Base-by-base conservation (phyloP, 2,113 vertebrate genomes). In the Corythornis madagascariensis region DNA sequence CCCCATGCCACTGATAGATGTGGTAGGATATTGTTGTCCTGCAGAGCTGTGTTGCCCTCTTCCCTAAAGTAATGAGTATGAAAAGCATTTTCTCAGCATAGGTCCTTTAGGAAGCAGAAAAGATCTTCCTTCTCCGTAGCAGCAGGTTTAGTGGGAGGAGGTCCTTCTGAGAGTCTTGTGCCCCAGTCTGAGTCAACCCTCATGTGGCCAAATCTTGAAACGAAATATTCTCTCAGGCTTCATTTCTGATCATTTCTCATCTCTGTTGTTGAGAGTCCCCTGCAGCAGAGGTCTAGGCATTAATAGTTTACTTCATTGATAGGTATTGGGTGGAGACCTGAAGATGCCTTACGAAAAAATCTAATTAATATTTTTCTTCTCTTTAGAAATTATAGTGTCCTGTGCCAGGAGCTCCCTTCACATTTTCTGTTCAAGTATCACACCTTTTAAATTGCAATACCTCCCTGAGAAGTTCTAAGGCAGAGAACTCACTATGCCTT, bases 321-420 rank as follows among this genome's bases (percentile, higher is more conserved):
- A 12, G 66, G 57, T 89, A 48, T 78, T 86, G 19, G 84, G 81
- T 76, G 33, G 71, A 86, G 61, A 91, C 71, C 61, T 84, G 40
- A 33, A 91, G 53, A 82, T 75, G 13, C 9, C 7, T 48, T 85
- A n/a, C 74, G 50, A 70, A 91, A 83, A 80, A 65, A 50, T 29
- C 13, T 57, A 72, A 91, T 91, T 85, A 57, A 66, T 90, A 38
- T 80, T 95, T 93, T 95, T 33, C 16, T 90, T 33, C 15, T 6
- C 7, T 73, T 89, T 64, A 26, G 59, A 77, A 83, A 61, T 63
- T 28, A 25, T 59, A 2, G 28, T 35, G 24, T 59, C 83, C 57
- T 86, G 56, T 45, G 47, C 66, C 10, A 83, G 77, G 88, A 95
- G 60, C 31, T 81, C 28, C 52, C 86, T 76, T 92, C 90, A 61